Evolutionary conservation across 2,113 vertebrate species (phyloP).

Genomic region (Oreochromis niloticus): DNA sequence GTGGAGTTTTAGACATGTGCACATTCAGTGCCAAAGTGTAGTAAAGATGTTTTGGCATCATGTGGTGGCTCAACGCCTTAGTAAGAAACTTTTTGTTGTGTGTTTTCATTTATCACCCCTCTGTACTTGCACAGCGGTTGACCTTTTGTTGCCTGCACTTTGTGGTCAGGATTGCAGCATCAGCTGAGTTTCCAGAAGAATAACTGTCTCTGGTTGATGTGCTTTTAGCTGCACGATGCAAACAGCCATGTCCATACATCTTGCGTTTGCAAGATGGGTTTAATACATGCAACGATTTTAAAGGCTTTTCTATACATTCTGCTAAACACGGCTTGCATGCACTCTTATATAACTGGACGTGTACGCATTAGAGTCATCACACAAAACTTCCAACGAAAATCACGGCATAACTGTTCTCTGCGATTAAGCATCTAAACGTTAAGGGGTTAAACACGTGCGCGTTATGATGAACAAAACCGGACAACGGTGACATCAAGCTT

Average conservation of each 20-base stretch:
- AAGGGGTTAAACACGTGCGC: constrained; percentile 44
- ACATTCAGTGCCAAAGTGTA: not conserved
- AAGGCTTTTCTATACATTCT: not conserved
- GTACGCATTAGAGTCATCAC: not conserved
- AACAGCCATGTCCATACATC: not conserved
- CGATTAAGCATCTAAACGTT: not conserved
- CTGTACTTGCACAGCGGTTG: not conserved
- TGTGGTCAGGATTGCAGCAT: not conserved
- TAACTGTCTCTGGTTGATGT: not conserved
- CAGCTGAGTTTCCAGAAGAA: not conserved
- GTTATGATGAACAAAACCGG: constrained; percentile 1
- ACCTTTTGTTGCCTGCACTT: not conserved
- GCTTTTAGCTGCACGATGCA: not conserved
- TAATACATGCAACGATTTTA: not conserved
- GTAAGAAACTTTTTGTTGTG: not conserved
- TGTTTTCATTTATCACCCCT: not conserved
- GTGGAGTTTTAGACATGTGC: not conserved
- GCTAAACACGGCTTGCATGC: not conserved
- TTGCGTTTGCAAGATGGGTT: not conserved
- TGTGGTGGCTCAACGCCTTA: not conserved
- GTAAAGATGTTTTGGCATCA: not conserved
- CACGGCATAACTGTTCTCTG: not conserved
- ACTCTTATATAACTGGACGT: not conserved
- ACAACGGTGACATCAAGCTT: constrained; percentile 16
- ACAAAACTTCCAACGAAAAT: not conserved